Percentiles rank a stretch among this genome's conserved stretches.
phyloP scores from a whole-genome alignment of 2,888 invertebrate genomes.

The Phortica okadai region DNA sequence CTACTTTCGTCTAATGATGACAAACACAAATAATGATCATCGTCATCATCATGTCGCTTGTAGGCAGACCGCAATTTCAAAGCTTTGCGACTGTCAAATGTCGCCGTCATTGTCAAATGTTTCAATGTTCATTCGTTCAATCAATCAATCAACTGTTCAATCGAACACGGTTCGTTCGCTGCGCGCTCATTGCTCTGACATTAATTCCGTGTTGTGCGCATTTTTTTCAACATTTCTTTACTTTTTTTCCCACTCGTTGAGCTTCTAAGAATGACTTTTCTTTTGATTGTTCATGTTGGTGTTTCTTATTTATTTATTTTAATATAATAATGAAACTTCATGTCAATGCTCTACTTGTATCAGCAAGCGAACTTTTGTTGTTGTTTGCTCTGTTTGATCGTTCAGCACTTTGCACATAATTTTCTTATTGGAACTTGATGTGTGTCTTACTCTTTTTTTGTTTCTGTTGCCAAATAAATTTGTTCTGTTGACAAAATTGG shows the following conservation, averaged over 20 bases:
- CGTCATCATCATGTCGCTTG: not conserved
- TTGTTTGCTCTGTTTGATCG: no score
- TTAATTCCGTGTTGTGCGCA: slow-evolving; percentile 68
- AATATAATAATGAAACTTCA: slow-evolving; percentile 35
- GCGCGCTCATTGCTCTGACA: slow-evolving; percentile 56
- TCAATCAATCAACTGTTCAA: slow-evolving; percentile 39
- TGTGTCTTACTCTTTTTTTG: no score
- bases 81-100: slow-evolving; percentile 2
- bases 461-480: no score
- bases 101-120: slow-evolving; percentile 18
- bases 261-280: not conserved
- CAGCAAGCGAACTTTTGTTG: not conserved
- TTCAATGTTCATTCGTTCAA: slow-evolving; percentile 37
- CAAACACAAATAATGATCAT: not conserved
- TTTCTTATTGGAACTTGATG: not conserved
- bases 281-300: not conserved
- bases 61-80: slow-evolving; percentile 11
- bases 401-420: slow-evolving; percentile 6
- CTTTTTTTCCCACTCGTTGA: slow-evolving; percentile 33
- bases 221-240: slow-evolving; percentile 43
- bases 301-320: not conserved
- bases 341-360: slow-evolving; percentile 45
- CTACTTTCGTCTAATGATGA: not conserved
- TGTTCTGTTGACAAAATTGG: no score
- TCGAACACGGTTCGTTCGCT: not conserved